Evolutionary conservation across 2,797 vertebrate species (phyloP).

Genomic region (Vultur gryphus): DNA sequence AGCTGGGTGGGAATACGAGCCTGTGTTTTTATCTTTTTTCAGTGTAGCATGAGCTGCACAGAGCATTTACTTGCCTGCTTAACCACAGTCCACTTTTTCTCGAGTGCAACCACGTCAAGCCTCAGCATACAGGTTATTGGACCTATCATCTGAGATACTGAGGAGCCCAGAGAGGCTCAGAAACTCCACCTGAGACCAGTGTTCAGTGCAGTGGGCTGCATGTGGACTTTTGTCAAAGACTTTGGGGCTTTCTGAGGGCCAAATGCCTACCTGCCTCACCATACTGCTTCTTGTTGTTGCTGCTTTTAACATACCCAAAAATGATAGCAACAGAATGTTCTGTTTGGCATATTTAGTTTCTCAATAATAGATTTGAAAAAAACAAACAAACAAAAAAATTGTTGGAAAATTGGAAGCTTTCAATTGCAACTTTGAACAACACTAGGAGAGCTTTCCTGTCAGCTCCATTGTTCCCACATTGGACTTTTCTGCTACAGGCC

Average conservation of each 20-base stretch:
- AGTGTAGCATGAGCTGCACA: not conserved
- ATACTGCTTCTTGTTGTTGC: not conserved
- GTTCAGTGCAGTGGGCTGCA: not conserved
- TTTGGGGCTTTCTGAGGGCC: not conserved
- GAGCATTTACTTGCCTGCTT: not conserved
- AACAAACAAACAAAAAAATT: not conserved
- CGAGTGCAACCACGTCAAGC: not conserved
- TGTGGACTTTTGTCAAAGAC: not conserved
- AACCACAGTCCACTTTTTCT: not conserved
- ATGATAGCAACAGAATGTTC: not conserved
- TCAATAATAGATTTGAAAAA: not conserved
- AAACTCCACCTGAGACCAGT: not conserved
- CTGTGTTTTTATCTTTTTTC: not conserved
- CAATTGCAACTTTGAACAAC: not conserved
- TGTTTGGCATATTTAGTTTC: not conserved
- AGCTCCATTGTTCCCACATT: conserved; percentile 6
- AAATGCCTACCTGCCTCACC: not conserved
- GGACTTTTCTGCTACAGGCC: not conserved
- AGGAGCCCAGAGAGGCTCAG: not conserved
- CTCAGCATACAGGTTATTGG: not conserved
- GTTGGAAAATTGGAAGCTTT: not conserved
- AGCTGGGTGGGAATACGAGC: not conserved
- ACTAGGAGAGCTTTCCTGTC: not conserved
- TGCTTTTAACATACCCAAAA: not conserved
- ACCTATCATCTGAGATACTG: not conserved